Base-by-base conservation (phyloP, 2,113 vertebrate species). In the Condylura cristata region DNA sequence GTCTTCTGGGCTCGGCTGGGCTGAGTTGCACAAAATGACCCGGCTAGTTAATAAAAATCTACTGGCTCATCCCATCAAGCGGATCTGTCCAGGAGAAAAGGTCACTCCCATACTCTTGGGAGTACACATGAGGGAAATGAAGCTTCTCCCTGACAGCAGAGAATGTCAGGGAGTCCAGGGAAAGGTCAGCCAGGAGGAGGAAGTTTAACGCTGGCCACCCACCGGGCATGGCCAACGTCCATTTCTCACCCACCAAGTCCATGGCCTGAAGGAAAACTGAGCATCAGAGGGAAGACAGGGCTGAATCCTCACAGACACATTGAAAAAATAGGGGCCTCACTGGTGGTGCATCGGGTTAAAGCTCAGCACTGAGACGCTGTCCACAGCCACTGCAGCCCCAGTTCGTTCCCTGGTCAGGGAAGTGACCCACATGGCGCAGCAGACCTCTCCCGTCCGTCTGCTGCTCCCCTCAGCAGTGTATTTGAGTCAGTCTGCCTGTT, bases 51-150 rank as follows among this genome's bases (percentile, higher is more conserved):
- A 86, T 96, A 94, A 72, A 93, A 91, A 78, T 13, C 84, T 34
- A 80, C 84, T 46, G 0, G 4, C 37, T 72, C 84, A 39, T 8
- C 30, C 53, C 61, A 72, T 30, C 34, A 89, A 76, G 66, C 87
- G 79, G 39, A 74, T 51, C 39, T 6, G 60, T 95, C 83, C 74
- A 86, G 63, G 51, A 96, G 61, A 83, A 96, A 96, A 87, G 28
- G 86, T 91, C 76, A 91, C n/a, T 2, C 66, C n/a, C 58, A 86
- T 44, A 32, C 14, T 76, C 86, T 46, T n/a, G 20, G 74, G 22
- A 78, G 39, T 3, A 44, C 68, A 46, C 0, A 0, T 4, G 48
- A 46, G 17, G 72, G 48, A 53, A 60, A 1, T 1, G 1, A 71
- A 61, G 34, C 46, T 80, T 74, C 89, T 89, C 80, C 26, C 78